Evolutionary conservation across 2,797 vertebrate genomes (phyloP), one percentile per base, ranked within the genome.

Genomic region (Echiichthys vipera): DNA sequence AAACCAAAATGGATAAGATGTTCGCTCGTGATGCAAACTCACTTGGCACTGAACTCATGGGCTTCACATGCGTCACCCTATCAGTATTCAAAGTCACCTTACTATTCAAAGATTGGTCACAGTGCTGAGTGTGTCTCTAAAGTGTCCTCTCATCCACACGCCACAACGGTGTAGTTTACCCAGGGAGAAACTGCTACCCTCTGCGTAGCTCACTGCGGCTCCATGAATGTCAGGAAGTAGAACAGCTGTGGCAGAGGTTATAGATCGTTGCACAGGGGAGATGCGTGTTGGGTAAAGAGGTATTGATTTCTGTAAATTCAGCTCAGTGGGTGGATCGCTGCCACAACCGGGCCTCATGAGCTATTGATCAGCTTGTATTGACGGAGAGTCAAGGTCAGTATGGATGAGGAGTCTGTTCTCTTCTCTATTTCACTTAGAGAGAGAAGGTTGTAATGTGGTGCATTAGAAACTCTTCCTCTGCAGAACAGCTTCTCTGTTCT

Each of bases 271-370:
- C 73, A 30, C 65, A 3, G 80, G 74, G 65, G 78, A 72, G 69
- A 57, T 79, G 65, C 36, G 54, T 69, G 80, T 77, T 56, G 77
- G 85, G 74, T 81, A 77, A 83, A 87, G 90, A 81, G 86, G 82
- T 91, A 93, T 90, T 75, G 91, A 92, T 91, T 89, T 84, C 78
- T 83, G 86, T 87, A 89, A 85, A 91, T 91, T 90, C 89, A 88
- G 86, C 90, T 89, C 81, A 63, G 81, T 73, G 88, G 83, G 88
- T 82, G 82, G 83, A 87, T 81, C 13, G 65, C 83, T 80, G 86
- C 83, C 80, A 71, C 80, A 61, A 68, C 71, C 46, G n/a, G 36
- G 71, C 77, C 86, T 86, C 72, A 42, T 85, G 81, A 87, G 85
- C 79, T 88, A 92, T 92, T 74, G 91, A 93, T 92, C 87, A 79